These are phyloP conservation scores for Ambastaia sidthimunki DNA, from an alignment of 2,797 vertebrate genomes.

Conservation along the genomic window DNA sequence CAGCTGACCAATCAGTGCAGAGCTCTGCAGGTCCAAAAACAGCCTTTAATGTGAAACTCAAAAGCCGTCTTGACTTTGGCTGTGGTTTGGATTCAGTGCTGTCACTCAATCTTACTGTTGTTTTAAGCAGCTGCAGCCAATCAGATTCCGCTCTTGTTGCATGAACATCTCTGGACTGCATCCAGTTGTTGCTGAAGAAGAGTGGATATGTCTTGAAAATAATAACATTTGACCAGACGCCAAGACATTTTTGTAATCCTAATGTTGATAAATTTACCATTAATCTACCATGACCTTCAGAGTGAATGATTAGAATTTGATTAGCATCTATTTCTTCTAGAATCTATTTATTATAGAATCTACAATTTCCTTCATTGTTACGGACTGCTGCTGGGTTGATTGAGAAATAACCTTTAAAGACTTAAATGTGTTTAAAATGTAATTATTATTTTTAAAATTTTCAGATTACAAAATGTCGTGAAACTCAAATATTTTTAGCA, in stretches of 20 bases:
- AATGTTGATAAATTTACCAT: not conserved
- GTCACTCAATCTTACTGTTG: conserved; percentile 3
- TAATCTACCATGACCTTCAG: not conserved
- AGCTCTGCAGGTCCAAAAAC: not conserved
- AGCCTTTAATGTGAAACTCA: conserved; percentile 5
- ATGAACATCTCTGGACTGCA: not conserved
- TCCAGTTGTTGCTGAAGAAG: conserved; percentile 15
- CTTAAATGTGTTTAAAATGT: too few species aligned
- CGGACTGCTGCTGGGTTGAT: too few species aligned
- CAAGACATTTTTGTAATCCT: not conserved
- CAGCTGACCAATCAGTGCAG: not conserved
- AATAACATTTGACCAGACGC: not conserved
- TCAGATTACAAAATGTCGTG: not conserved
- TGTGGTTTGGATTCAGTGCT: conserved; percentile 3
- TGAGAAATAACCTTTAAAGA: too few species aligned
- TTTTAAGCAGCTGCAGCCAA: conserved; percentile 25
- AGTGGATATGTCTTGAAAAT: conserved; percentile 34
- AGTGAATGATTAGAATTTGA: not conserved
- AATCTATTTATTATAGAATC: too few species aligned
- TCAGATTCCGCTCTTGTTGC: conserved; percentile 20
- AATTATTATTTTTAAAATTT: too few species aligned
- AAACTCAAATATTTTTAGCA: not conserved
- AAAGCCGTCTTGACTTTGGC: conserved; percentile 15
- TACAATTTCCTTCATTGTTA: not conserved
- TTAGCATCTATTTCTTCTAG: too few species aligned